Percentiles rank a stretch among this genome's conserved stretches.
phyloP scores from a whole-genome alignment of 2,888 invertebrate species.

The Apodemia mormo region DNA sequence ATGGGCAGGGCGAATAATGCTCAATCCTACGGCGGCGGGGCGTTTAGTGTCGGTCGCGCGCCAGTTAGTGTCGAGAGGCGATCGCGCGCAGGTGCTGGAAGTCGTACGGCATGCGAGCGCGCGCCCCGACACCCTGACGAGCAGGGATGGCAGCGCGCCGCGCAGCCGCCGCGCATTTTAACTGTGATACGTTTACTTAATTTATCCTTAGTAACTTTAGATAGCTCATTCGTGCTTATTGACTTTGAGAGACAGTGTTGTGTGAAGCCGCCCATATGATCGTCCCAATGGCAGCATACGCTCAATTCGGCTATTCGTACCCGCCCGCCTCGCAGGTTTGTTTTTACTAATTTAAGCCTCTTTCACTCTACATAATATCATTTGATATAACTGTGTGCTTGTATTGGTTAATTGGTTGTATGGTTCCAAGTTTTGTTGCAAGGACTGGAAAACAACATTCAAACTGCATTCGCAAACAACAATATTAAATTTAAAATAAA shows the following conservation, averaged over 20 bases:
- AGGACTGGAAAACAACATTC: too few relatives aligned
- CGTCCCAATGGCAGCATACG: conserved; percentile 88
- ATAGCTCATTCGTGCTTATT: conserved; percentile 59
- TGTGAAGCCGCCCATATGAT: conserved; percentile 81
- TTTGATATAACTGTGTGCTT: too few relatives aligned
- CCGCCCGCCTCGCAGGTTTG: conserved; percentile 95
- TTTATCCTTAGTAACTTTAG: conserved; percentile 55
- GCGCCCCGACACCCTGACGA: conserved; percentile 69
- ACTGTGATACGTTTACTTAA: conserved; percentile 74
- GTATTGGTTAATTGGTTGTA: too few relatives aligned
- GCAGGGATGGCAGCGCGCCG: conserved; percentile 76
- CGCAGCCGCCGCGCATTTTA: conserved; percentile 71
- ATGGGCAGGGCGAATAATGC: conserved; percentile 62
- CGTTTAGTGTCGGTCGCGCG: conserved; percentile 73
- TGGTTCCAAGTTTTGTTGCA: too few relatives aligned
- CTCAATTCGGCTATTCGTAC: conserved; percentile 96
- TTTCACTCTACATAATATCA: too few relatives aligned
- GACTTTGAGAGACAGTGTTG: conserved; percentile 78
- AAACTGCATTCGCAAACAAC: too few relatives aligned
- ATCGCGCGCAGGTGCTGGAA: conserved; percentile 67
- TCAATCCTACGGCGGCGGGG: conserved; percentile 75
- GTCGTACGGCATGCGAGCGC: conserved; percentile 68
- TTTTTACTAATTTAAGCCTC: conserved; percentile 30
- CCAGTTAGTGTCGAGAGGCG: conserved; percentile 75
- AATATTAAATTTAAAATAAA: too few relatives aligned